Conservation (phyloP, 2,888 invertebrate genomes). For the Pyrochroa serraticornis region DNA sequence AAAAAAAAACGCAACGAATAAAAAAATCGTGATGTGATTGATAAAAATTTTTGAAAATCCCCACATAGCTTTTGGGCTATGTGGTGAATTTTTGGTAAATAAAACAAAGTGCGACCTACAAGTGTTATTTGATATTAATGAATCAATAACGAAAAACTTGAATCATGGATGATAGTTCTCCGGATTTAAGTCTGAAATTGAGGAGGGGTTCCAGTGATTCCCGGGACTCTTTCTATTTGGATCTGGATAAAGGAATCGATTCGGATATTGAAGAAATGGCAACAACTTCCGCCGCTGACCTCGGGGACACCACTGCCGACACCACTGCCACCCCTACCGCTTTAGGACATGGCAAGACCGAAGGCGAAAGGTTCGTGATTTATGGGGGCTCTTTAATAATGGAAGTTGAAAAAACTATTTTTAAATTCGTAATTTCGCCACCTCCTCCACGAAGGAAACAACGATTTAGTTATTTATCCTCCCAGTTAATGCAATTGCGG, state of each 20-base stretch:
- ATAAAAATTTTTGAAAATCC: too few relatives aligned
- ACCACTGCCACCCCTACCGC: conserved; percentile 53
- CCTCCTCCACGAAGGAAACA: too few relatives aligned
- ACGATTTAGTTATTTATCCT: too few relatives aligned
- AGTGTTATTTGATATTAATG: conserved; percentile 6
- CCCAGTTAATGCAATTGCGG: too few relatives aligned
- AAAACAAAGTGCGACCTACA: conserved; percentile 1
- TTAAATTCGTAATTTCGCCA: too few relatives aligned
- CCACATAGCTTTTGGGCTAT: too few relatives aligned
- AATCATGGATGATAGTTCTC: conserved; percentile 76
- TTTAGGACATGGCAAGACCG: conserved; percentile 35
- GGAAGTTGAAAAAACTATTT: too few relatives aligned
- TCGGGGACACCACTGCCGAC: conserved; percentile 49
- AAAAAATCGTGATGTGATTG: conserved; percentile 15
- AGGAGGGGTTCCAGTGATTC: conserved; percentile 86
- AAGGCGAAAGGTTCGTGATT: conserved; percentile 33
- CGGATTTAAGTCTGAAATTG: conserved; percentile 83
- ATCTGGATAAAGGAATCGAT: conserved; percentile 88
- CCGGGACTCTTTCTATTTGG: conserved; percentile 88
- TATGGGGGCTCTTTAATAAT: background rate
- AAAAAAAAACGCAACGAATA: background rate
- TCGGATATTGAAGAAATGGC: conserved; percentile 87
- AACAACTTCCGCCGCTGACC: conserved; percentile 67
- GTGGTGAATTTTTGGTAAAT: conserved; percentile 6
- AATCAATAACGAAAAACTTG: conserved; percentile 4